These are phyloP conservation scores for Cynocephalus volans DNA, from an alignment of 2,113 vertebrate genomes.

Conservation along the genomic window DNA sequence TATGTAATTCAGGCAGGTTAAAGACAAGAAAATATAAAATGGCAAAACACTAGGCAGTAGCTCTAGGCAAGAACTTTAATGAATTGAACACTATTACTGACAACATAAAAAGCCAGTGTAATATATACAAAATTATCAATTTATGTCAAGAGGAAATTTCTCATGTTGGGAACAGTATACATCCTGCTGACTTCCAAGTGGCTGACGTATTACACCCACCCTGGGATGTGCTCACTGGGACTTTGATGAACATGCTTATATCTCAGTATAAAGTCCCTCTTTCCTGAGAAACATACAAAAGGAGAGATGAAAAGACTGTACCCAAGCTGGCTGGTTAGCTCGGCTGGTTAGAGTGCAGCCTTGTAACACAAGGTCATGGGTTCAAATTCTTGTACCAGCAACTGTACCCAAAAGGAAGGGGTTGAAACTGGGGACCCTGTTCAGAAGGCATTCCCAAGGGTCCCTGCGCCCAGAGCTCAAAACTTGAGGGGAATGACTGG, in stretches of 20 bases:
- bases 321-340: too few species aligned
- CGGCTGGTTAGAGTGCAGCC: too few species aligned
- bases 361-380: too few species aligned
- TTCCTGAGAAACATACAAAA: neutral
- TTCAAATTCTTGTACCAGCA: too few species aligned
- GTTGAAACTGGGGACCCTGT: too few species aligned
- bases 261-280: neutral
- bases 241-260: neutral
- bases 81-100: neutral
- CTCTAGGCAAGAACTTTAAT: neutral
- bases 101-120: neutral
- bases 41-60: neutral
- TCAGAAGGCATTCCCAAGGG: neutral
- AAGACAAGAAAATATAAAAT: constrained; percentile 36
- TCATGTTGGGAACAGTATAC: rapidly evolving
- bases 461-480: constrained; percentile 73
- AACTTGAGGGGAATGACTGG: constrained; percentile 97
- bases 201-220: neutral
- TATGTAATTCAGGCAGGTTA: neutral
- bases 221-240: neutral
- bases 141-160: neutral
- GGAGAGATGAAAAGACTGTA: neutral
- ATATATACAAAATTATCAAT: neutral
- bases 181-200: neutral
- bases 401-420: rapidly evolving